Evolutionary conservation across 1,140 invertebrate genomes (phyloP), one percentile per base, ranked within the genome.

Genomic region (Aphelinus certus): DNA sequence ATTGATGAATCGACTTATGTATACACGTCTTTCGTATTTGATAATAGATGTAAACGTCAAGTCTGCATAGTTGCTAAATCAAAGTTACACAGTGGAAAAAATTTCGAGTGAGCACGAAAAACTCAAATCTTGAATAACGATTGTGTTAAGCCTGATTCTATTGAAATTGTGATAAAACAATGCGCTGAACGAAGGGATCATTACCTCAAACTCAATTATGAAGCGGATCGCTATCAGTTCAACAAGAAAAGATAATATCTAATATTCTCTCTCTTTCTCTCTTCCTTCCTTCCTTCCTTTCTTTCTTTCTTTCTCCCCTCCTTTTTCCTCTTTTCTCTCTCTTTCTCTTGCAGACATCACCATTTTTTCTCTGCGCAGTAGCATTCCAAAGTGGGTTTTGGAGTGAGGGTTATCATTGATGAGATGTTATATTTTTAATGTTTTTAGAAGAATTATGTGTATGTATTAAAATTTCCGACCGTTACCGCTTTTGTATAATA

Each of bases 371-470:
- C 26, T 26, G 48, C 7, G 69, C 57, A 57, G 72, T 77, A 71
- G 72, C 76, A 77, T 77, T 77, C 76, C 76, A 75, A 58, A 66
- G 57, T 73, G 49, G 46, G 62, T 76, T 55, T 76, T 71, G 57
- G 58, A 47, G 48, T 65, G 3, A 55, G 60, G 42, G 26, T 62
- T 46, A 61, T 46, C 48, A 55, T 62, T 7, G 42, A 73, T 53
- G 51, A 74, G 7, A 62, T 57, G 9, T 63, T 64, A 57, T 75
- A 64, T 75, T 69, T 74, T 69, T 63, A 69, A 64, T 75, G 70
- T 48, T 43, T 69, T 64, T 57, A 67, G 66, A 63, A 74, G 65
- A 63, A 74, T 49, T 65, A 70, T 65, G 45, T 72, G 57, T 56
- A 70, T 61, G 53, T 75, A 64, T 58, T 75, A 60, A 65, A 53